Base-by-base conservation (phyloP, 2,113 vertebrate genomes). In the Pedionomus torquatus region DNA sequence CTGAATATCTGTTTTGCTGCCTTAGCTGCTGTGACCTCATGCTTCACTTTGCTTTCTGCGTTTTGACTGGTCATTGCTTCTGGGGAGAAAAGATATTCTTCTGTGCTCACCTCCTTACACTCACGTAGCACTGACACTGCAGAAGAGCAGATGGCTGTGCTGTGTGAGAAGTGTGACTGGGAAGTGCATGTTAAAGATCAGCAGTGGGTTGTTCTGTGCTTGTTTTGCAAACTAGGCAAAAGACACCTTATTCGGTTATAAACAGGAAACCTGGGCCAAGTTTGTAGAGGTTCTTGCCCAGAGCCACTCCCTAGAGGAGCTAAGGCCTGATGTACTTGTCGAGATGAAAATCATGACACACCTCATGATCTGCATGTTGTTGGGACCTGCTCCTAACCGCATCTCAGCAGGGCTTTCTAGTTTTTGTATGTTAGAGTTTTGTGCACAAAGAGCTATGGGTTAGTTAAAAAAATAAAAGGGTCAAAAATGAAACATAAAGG, bases 261-360 rank as follows among this genome's bases (percentile, higher is more conserved):
- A 95, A 95, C 90, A 95, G 95, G 93, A 96, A 95, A 72, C 24
- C n/a, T 9, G 3, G 25, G 90, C 90, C 82, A 90, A 66, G 87
- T 94, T 77, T 80, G 78, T 69, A 83, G 84, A 94, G n/a, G 41
- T 91, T 93, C 74, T 18, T 54, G 41, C 63, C 90, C 90, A 91
- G 63, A n/a, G n/a, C 90, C 91, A 72, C 91, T 91, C 87, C 82
- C 87, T 83, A 44, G 70, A 87, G 70, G 31, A 94, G 54, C 58
- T 65, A 74, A 87, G 44, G 48, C 60, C 90, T 15, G 1, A 49
- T 33, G 65, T 85, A 57, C 58, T 89, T 76, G 87, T 94, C 13
- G 51, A 87, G 78, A 87, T 93, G 89, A 91, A 80, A 85, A 94
- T 90, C 21, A 9, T 13, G 78, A 94, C 87, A 93, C 78, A 3